phyloP scores from a whole-genome alignment of 2,888 invertebrate genomes.

The Stenchaetothrips biformis region DNA sequence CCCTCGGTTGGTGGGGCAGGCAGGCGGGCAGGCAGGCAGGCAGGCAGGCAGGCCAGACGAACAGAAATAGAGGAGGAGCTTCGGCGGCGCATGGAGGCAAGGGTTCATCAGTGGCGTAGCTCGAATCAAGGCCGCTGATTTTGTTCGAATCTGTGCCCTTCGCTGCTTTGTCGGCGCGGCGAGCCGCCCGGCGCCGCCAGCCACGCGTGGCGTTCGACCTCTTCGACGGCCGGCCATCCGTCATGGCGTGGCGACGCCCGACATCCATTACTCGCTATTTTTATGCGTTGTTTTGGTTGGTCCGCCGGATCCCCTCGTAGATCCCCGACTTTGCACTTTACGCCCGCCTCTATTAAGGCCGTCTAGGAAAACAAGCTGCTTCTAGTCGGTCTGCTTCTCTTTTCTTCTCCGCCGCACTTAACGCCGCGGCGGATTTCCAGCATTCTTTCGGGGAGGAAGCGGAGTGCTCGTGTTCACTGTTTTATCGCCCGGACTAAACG shows the following conservation, averaged over 20 bases:
- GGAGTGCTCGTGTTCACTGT: not conserved
- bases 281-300: conserved; percentile 2
- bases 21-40: not conserved
- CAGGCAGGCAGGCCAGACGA: not conserved
- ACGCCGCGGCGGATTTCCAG: not conserved
- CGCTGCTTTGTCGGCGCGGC: not conserved
- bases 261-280: conserved; percentile 16
- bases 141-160: too few species aligned
- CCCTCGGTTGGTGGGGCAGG: not conserved
- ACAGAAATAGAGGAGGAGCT: conserved; percentile 20
- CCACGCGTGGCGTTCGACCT: not conserved
- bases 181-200: not conserved
- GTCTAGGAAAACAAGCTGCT: too few species aligned
- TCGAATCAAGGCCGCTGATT: too few species aligned
- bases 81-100: conserved; percentile 3
- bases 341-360: too few species aligned
- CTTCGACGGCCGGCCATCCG: not conserved
- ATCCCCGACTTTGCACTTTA: too few species aligned
- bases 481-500: conserved; percentile 18
- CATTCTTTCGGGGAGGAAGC: conserved; percentile 4
- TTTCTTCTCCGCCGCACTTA: not conserved
- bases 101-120: too few species aligned
- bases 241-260: conserved; percentile 19
- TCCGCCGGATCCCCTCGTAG: too few species aligned
- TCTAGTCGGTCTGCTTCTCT: too few species aligned